phyloP scores from a whole-genome alignment of 2,797 vertebrate species.

The Siniperca undulata region DNA sequence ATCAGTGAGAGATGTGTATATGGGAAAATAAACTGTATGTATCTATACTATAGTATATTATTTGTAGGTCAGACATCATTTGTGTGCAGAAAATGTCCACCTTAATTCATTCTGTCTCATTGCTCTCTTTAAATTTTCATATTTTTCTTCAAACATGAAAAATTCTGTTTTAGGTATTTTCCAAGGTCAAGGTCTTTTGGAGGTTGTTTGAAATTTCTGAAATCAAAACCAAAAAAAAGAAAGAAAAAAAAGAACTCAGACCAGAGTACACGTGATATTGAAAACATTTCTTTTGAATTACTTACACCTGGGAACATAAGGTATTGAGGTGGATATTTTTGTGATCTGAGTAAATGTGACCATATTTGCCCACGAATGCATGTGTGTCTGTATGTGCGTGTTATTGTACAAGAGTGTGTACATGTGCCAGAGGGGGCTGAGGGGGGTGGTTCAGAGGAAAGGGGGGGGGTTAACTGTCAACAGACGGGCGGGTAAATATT shows the following conservation, averaged over 20 bases:
- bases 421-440: slow-evolving; percentile 10
- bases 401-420: neutral
- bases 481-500: slow-evolving; percentile 71
- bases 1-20: neutral
- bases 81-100: neutral
- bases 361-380: slow-evolving; percentile 3
- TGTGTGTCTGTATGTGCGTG: neutral
- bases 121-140: neutral
- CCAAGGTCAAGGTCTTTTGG: neutral
- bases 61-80: neutral
- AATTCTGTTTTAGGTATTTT: neutral
- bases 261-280: neutral
- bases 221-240: neutral
- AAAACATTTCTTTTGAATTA: neutral
- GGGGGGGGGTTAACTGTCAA: slow-evolving; percentile 57
- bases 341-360: neutral
- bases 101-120: neutral
- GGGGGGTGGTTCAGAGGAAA: slow-evolving; percentile 34
- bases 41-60: neutral
- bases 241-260: neutral
- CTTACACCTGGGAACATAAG: neutral
- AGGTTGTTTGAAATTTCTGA: neutral
- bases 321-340: neutral
- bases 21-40: neutral
- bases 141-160: neutral